Base-by-base conservation (phyloP, 2,113 vertebrate species). In the Hippocampus guttulatus region DNA sequence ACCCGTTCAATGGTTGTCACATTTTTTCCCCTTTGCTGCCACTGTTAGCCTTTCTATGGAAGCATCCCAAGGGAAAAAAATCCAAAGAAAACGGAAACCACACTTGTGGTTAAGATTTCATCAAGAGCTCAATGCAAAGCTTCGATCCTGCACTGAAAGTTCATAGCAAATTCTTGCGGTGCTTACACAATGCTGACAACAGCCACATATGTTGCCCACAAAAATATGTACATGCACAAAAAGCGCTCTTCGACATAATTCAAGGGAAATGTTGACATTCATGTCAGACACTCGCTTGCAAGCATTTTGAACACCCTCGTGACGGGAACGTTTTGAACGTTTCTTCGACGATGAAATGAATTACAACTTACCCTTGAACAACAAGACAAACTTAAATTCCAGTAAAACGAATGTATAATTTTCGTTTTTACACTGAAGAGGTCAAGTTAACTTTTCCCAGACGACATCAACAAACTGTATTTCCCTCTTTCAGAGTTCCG, bases 401-500 rank as follows among this genome's bases (percentile, higher is more conserved):
- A 40, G 8, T 6, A 2, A 14, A 60, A 25, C 11, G 21, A 64
- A 25, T 64, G 41, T 15, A 16, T 45, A 7, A 6, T 20, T 18
- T 61, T 33, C 27, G 2, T 61, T 55, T 51, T 55, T 23, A 55
- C 52, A 23, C 9, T 23, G 23, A 23, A 7, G 6, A 21, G 20
- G 5, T 65, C 3, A 23, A 15, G 14, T 47, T 65, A n/a, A 21
- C 6, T 7, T 71, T 52, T 12, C 38, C 16, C 60, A 21, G 38
- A 65, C 21, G 47, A 70, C n/a, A n/a, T 47, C 49, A 74, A 76
- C 66, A 79, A 81, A 80, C 81, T 70, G 75, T 87, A 90, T 70
- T 87, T 88, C 87, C 87, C 88, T 84, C 85, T 76, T 80, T 21
- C 5, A 1, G 4, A 23, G 11, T 75, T 88, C 86, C 76, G 79